Conservation (phyloP, 2,888 invertebrate species). For the Acanthoscelides obtectus region DNA sequence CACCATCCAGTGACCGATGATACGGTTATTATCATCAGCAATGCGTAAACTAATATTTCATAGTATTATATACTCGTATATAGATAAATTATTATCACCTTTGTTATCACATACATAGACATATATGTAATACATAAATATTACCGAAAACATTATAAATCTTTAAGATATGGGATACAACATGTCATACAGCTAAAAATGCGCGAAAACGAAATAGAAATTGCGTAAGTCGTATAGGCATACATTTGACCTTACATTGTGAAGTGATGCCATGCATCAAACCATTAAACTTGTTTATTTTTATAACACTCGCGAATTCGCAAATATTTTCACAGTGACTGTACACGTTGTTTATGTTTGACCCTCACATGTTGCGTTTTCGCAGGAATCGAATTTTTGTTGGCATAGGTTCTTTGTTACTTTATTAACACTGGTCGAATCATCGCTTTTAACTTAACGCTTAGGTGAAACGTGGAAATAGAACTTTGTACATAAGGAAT, state of each 20-base stretch:
- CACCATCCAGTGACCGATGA: too few species aligned
- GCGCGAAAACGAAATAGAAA: neutral
- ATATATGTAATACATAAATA: too few species aligned
- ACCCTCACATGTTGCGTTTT: neutral
- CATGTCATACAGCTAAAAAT: neutral
- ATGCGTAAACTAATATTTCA: too few species aligned
- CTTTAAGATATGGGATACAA: neutral
- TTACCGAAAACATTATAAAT: neutral
- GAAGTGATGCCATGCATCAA: neutral
- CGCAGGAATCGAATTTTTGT: neutral
- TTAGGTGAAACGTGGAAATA: neutral
- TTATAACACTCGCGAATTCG: neutral
- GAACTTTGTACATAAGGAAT: too few species aligned
- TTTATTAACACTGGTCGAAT: neutral
- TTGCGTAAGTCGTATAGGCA: neutral
- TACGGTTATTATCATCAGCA: too few species aligned
- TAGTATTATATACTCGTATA: too few species aligned
- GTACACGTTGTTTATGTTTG: neutral
- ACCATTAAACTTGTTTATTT: neutral
- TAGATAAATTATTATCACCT: too few species aligned
- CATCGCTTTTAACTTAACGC: neutral
- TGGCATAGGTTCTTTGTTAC: neutral
- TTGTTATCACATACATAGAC: too few species aligned
- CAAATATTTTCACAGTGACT: neutral
- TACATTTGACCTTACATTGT: neutral